These are phyloP conservation scores for Polyodon spathula DNA, from an alignment of 2,113 vertebrate genomes.

Conservation along the genomic window DNA sequence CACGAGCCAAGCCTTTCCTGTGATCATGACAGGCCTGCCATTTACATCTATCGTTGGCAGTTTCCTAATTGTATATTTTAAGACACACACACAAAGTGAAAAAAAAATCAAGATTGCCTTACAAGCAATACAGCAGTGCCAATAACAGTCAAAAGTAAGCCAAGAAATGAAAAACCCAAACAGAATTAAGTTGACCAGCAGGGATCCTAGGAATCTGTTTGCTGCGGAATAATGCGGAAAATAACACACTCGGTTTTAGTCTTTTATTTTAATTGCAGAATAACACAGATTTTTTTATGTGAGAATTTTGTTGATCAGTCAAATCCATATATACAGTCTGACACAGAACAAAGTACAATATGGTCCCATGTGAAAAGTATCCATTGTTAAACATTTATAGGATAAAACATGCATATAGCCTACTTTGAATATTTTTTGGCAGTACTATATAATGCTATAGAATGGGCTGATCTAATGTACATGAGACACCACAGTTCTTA, in stretches of 20 bases:
- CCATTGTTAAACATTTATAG: too few relatives aligned
- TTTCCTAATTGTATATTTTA: conserved; percentile 2
- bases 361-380: too few relatives aligned
- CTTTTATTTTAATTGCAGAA: too few relatives aligned
- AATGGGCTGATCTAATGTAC: too few relatives aligned
- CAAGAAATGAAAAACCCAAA: neutral
- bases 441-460: too few relatives aligned
- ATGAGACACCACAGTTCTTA: too few relatives aligned
- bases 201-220: neutral
- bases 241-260: too few relatives aligned
- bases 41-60: conserved; percentile 38
- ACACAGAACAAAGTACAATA: neutral
- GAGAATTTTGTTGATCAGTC: too few relatives aligned
- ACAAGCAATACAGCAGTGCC: neutral
- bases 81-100: neutral
- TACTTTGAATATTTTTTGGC: too few relatives aligned
- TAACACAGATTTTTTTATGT: too few relatives aligned
- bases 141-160: neutral
- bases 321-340: neutral
- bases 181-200: neutral
- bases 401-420: too few relatives aligned
- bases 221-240: too few relatives aligned
- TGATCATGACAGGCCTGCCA: conserved; percentile 9
- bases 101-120: neutral
- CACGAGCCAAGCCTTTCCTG: conserved; percentile 23